Conservation (phyloP, 2,113 vertebrate species). For the Ictidomys tridecemlineatus region DNA sequence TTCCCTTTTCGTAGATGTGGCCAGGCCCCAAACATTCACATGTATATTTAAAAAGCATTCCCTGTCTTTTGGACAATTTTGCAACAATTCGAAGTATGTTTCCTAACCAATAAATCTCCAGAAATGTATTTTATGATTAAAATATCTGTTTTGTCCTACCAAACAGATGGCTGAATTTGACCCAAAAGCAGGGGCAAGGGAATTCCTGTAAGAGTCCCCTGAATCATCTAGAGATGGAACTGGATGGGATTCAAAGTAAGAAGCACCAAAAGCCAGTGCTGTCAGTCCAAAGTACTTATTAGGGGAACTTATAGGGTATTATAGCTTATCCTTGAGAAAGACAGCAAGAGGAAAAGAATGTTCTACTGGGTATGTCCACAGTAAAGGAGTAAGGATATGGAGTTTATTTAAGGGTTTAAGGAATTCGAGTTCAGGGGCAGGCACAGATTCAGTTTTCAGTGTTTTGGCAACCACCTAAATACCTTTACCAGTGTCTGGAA, state of each 20-base stretch:
- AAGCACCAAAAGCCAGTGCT: no score
- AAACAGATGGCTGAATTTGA: background rate
- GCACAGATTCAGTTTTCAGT: background rate
- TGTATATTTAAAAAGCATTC: background rate
- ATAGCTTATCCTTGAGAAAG: background rate
- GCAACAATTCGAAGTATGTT: background rate
- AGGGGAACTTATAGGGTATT: background rate
- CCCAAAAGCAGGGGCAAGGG: background rate
- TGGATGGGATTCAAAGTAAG: background rate
- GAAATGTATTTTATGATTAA: slow-evolving; percentile 23
- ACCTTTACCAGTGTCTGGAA: background rate
- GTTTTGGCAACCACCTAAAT: background rate
- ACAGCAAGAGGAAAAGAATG: no score
- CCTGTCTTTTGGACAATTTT: background rate
- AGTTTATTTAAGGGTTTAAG: no score
- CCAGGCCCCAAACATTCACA: background rate
- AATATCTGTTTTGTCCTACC: background rate
- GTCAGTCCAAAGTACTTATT: no score
- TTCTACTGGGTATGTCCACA: background rate
- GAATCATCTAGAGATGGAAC: background rate
- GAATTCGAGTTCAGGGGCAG: background rate
- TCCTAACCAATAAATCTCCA: background rate
- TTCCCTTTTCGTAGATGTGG: background rate
- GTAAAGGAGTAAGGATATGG: no score
- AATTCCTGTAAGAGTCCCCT: background rate